A percentile compares a stretch with the other conserved stretches of the same genome.
Evolutionary conservation across 2,113 vertebrate genomes (phyloP).

Genomic region (Gallinago paraguaiae): DNA sequence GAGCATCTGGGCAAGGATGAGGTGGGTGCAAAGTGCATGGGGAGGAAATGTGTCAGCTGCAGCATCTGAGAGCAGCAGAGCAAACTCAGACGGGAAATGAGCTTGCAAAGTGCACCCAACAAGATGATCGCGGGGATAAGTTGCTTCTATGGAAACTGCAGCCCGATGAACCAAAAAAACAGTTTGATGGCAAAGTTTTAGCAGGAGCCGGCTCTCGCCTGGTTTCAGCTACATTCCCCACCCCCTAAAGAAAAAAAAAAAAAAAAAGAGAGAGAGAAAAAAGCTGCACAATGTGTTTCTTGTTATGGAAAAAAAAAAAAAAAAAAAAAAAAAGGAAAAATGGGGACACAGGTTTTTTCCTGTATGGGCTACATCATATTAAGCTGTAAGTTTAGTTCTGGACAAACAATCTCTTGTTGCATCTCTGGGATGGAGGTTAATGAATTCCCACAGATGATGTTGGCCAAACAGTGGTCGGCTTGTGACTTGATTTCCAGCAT

Average conservation of each 20-base stretch:
- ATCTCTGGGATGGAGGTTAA: conserved; percentile 71
- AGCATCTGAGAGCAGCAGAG: conserved; percentile 50
- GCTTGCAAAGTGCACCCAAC: conserved; percentile 53
- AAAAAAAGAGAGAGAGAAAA: not conserved
- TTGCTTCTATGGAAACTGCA: conserved; percentile 44
- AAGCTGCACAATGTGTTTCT: conserved; percentile 75
- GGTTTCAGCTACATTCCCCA: conserved; percentile 52
- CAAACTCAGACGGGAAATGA: conserved; percentile 50
- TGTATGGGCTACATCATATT: conserved; percentile 71
- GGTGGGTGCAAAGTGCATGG: not conserved
- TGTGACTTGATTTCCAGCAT: conserved; percentile 70
- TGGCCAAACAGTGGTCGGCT: conserved; percentile 77
- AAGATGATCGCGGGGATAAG: conserved; percentile 49
- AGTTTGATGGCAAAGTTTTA: conserved; percentile 59
- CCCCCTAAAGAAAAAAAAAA: not conserved
- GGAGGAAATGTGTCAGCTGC: conserved; percentile 70
- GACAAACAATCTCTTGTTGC: conserved; percentile 78
- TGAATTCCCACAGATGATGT: conserved; percentile 80
- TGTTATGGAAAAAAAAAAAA: conserved; percentile 37
- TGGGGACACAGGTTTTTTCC: conserved; percentile 65
- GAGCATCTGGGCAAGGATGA: conserved; percentile 30
- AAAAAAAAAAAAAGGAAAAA: not conserved
- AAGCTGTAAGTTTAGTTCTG: conserved; percentile 73
- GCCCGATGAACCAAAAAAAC: conserved; percentile 56
- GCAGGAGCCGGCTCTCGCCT: conserved; percentile 18